A percentile compares a stretch with the other conserved stretches of the same genome.
These are phyloP conservation scores for Climacteris rufus DNA, from an alignment of 2,113 vertebrate species.

Conservation along the genomic window DNA sequence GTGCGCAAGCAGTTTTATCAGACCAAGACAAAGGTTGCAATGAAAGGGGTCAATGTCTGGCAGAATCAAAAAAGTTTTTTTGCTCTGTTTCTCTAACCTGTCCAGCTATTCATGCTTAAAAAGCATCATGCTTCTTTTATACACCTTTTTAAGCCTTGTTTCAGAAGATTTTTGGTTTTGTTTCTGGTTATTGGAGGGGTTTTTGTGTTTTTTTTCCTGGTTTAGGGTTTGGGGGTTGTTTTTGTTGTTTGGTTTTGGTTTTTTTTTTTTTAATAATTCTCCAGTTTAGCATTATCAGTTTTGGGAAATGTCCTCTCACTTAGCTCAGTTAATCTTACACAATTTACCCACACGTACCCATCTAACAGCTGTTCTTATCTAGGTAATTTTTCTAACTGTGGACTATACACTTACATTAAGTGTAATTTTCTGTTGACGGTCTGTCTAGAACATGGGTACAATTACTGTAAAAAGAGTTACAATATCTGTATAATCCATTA, in stretches of 20 bases:
- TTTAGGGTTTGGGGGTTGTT: not conserved
- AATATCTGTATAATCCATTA: not conserved
- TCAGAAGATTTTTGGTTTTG: not conserved
- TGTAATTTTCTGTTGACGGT: not conserved
- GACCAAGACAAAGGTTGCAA: not conserved
- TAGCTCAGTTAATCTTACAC: not conserved
- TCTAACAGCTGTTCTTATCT: accelerated
- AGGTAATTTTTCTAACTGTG: not conserved
- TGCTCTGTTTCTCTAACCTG: not conserved
- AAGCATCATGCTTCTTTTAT: not conserved
- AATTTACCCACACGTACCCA: not conserved
- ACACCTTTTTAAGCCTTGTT: not conserved
- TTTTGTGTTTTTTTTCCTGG: not conserved
- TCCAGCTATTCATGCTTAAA: not conserved
- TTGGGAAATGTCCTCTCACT: not conserved
- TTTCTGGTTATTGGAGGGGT: not conserved
- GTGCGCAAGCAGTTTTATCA: not conserved
- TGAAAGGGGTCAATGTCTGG: too few relatives aligned
- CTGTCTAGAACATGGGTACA: not conserved
- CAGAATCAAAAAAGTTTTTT: not conserved
- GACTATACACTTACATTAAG: accelerated
- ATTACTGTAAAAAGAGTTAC: not conserved
- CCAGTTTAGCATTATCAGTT: not conserved
- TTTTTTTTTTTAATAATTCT: not conserved
- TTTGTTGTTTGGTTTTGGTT: not conserved